These are phyloP conservation scores for Panurus biarmicus DNA, from an alignment of 2,113 vertebrate genomes.

Conservation along the genomic window DNA sequence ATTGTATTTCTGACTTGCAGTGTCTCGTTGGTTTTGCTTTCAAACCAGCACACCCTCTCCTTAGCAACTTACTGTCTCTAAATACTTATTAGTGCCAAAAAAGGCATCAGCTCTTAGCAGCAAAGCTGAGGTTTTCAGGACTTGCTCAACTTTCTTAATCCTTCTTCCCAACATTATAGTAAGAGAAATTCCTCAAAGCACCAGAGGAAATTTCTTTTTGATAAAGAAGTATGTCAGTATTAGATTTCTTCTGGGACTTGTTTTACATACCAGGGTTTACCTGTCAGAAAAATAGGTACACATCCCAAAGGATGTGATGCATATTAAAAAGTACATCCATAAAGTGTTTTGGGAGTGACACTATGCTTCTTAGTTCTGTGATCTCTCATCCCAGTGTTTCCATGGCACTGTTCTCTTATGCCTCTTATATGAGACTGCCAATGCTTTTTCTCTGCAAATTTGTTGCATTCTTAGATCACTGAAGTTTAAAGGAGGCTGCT, in stretches of 20 bases:
- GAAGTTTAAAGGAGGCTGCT: neutral
- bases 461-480: neutral
- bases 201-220: neutral
- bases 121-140: neutral
- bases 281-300: neutral
- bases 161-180: neutral
- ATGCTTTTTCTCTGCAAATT: neutral
- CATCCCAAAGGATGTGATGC: neutral
- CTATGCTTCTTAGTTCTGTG: neutral
- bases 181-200: neutral
- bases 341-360: neutral
- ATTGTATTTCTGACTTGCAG: too few species aligned
- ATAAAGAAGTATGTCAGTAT: neutral
- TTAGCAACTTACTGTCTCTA: neutral
- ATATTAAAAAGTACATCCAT: neutral
- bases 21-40: too few species aligned
- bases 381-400: neutral
- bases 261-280: neutral
- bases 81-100: neutral
- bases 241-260: neutral
- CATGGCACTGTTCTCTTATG: neutral
- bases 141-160: neutral
- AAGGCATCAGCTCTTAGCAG: neutral
- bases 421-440: neutral
- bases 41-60: too few species aligned